A percentile compares a stretch with the other conserved stretches of the same genome.
Evolutionary conservation across 1,140 invertebrate genomes (phyloP).

Genomic region (Alviniconcha marisindica): DNA sequence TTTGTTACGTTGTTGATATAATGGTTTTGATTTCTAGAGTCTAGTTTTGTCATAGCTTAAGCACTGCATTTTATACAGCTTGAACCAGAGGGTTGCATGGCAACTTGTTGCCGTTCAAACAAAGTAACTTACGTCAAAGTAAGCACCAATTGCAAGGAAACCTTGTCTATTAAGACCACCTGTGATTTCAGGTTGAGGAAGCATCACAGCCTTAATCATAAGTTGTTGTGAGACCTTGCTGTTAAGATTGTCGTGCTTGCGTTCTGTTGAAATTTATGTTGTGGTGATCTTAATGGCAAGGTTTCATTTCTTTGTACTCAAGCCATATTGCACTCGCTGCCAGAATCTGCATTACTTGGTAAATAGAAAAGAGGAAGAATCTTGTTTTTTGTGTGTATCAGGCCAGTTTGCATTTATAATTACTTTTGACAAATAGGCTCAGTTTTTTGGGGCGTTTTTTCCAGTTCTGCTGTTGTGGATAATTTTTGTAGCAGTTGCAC

Average conservation of each 20-base stretch:
- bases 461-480: too few species aligned
- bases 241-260: constrained; percentile 15
- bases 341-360: too few species aligned
- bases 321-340: not conserved
- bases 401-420: too few species aligned
- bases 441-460: too few species aligned
- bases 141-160: not conserved
- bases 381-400: too few species aligned
- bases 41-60: too few species aligned
- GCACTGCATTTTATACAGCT: constrained; percentile 11
- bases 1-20: too few species aligned
- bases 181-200: not conserved
- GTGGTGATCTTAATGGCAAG: constrained; percentile 31
- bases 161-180: constrained; percentile 33
- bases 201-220: not conserved
- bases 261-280: not conserved
- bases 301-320: not conserved
- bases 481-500: too few species aligned
- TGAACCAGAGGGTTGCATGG: not conserved
- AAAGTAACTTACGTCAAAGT: constrained; percentile 10
- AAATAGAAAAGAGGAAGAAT: too few species aligned
- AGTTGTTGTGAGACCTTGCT: constrained; percentile 25
- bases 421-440: too few species aligned
- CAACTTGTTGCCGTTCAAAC: not conserved
- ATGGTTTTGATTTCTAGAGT: too few species aligned